Evolutionary conservation across 1,140 invertebrate genomes (phyloP), one percentile per base, ranked within the genome.

Genomic region (Caerostris extrusa): DNA sequence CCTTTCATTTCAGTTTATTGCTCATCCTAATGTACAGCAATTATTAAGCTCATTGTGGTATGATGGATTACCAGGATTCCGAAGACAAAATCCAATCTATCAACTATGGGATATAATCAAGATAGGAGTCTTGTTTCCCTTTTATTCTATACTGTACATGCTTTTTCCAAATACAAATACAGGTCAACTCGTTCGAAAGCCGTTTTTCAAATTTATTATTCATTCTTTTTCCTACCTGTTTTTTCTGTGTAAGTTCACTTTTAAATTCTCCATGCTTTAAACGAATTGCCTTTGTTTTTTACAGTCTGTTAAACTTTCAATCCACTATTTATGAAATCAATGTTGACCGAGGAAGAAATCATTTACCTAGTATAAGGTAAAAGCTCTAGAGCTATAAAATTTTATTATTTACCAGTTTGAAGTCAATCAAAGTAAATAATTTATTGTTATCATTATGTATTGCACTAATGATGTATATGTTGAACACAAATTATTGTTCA

Each of bases 201-300:
- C 99, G 5, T 99, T 99, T 96, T 99, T 99, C 96, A 99, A 99
- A 96, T 99, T 99, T 96, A 98, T 99, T 93, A 99, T 99, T 95
- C 98, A 99, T 96, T 99, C 98, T 82, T 98, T 98, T 3, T 99
- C 98, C 67, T 99, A 99, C 96, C 98, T 99, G 95, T 98, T 98
- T 94, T 99, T 99, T 96, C 96, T 99, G 90, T 97, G 98, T 98
- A 96, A 97, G 97, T 95, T 53, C 71, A 55, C 17, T 56, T 19
- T 69, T 19, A 34, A 34, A 34, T 34, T 67, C 14, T 50, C 6
- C 5, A 34, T n/a, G 81, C 34, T 89, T 8, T 85, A 58, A 55
- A 5, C 6, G 50, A 60, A 34, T 83, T 60, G 60, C 17, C 7
- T 64, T 56, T 17, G 3, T 88, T 14, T 34, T 88, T 12, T 61